Base-by-base conservation (phyloP, 2,797 vertebrate genomes). In the Helicolenus hilgendorfi region DNA sequence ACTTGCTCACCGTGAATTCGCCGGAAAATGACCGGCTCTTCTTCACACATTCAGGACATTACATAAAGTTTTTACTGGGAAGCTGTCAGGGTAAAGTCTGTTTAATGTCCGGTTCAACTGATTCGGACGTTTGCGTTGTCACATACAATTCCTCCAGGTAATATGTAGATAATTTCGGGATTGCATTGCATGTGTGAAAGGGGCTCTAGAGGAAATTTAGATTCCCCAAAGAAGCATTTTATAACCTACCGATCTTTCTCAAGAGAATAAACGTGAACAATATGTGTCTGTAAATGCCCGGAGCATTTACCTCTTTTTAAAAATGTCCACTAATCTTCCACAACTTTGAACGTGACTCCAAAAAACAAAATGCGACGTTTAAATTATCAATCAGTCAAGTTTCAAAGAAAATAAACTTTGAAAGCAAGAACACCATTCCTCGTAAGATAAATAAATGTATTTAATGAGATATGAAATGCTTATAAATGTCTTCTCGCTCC, bases 401-500 rank as follows among this genome's bases (percentile, higher is more conserved):
- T 84, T 90, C 65, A 83, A 89, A 70, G 86, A 64, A 71, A 71
- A 87, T 36, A 79, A 89, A 88, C 78, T 89, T 90, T 87, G 78
- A 85, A 81, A 72, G 84, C 72, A 84, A 96, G 87, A 94, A 85
- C 68, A 70, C 53, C 35, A 67, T 88, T 86, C 74, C 79, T 88
- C 83, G 73, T 83, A 95, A 96, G 95, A 96, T 94, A 96, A 95
- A 97, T 96, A 96, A 92, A 96, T 95, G 89, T 95, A 96, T 97
- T 97, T 95, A 97, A 97, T 96, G 96, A 97, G 95, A 96, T 97
- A 96, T 96, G 94, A 94, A 95, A 96, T 89, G 92, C 92, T 93
- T 92, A 92, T 94, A 94, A 96, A 97, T 94, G 94, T 95, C 88
- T 94, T 85, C 83, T 91, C 87, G 84, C 91, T 95, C 83, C 93